phyloP scores from a whole-genome alignment of 2,888 invertebrate species.

The Panopea generosa region DNA sequence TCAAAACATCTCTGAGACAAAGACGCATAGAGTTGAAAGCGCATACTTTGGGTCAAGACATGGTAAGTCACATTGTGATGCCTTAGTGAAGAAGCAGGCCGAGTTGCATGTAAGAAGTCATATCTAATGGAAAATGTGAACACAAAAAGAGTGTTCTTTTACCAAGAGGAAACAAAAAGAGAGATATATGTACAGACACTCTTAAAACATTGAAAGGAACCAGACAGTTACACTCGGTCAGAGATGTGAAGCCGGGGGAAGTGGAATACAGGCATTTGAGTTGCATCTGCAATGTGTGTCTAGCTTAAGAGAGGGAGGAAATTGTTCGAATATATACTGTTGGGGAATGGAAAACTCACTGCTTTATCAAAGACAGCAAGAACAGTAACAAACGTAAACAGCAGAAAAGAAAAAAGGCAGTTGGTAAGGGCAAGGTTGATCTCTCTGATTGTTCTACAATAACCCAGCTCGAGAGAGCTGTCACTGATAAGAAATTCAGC shows the following conservation, averaged over 20 bases:
- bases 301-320: background rate
- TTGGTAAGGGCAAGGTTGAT: background rate
- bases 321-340: slow-evolving; percentile 14
- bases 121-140: slow-evolving; percentile 26
- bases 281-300: slow-evolving; percentile 36
- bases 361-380: background rate
- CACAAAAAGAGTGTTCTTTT: slow-evolving; percentile 45
- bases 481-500: background rate
- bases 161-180: slow-evolving; percentile 11
- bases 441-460: background rate
- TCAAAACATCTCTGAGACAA: slow-evolving; percentile 19
- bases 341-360: slow-evolving; percentile 13
- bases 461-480: background rate
- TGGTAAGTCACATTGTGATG: slow-evolving; percentile 40
- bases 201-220: slow-evolving; percentile 33
- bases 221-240: slow-evolving; percentile 27
- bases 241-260: slow-evolving; percentile 30
- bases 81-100: slow-evolving; percentile 32
- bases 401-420: slow-evolving; percentile 1
- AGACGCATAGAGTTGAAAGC: slow-evolving; percentile 25
- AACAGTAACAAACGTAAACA: background rate
- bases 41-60: slow-evolving; percentile 42
- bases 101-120: slow-evolving; percentile 28
- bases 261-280: slow-evolving; percentile 23
- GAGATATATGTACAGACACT: background rate